A percentile compares a stretch with the other conserved stretches of the same genome.
phyloP scores from a whole-genome alignment of 1,140 invertebrate species.

The Elymnias hypermnestra region DNA sequence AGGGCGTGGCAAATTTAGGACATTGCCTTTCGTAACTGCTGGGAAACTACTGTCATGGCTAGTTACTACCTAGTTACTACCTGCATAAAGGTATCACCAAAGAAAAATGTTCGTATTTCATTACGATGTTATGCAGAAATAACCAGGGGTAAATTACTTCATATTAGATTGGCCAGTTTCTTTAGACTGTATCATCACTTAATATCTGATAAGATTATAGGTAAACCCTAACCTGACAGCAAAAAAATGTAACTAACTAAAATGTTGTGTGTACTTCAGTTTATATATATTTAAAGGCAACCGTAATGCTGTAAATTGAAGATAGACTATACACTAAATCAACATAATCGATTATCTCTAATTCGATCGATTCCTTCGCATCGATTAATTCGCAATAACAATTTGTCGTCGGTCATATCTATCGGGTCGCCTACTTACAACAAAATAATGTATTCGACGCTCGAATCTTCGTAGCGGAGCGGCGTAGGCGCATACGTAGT shows the following conservation, averaged over 20 bases:
- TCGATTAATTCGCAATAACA: slow-evolving; percentile 65
- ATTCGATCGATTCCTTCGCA: slow-evolving; percentile 35
- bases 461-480: slow-evolving; percentile 48
- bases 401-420: slow-evolving; percentile 66
- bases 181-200: too few species aligned
- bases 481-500: slow-evolving; percentile 44
- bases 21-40: too few species aligned
- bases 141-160: too few species aligned
- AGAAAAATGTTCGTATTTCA: too few species aligned
- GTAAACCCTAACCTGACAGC: neutral
- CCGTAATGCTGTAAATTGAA: neutral
- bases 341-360: slow-evolving; percentile 22
- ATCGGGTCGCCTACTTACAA: slow-evolving; percentile 61
- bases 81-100: too few species aligned
- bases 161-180: too few species aligned
- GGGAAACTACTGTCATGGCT: too few species aligned
- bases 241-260: too few species aligned
- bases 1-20: too few species aligned
- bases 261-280: too few species aligned
- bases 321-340: neutral
- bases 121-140: too few species aligned
- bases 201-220: neutral
- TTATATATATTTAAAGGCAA: neutral
- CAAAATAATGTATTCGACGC: slow-evolving; percentile 59
- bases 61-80: too few species aligned